Percentiles rank a stretch among this genome's conserved stretches.
Evolutionary conservation across 1,140 invertebrate genomes (phyloP).

Genomic region (Leptinotarsa defecta): DNA sequence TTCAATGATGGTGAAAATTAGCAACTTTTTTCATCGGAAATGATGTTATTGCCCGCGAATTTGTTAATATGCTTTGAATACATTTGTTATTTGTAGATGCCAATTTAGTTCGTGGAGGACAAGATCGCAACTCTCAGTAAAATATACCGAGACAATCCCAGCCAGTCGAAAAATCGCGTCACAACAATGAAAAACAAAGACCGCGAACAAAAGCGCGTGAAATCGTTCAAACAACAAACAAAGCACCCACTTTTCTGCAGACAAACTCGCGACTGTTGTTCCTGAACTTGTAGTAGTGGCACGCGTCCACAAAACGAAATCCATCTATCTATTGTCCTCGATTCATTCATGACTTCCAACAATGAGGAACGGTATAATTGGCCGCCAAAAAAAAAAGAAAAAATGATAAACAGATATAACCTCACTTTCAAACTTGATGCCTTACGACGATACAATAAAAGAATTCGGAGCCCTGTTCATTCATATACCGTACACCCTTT

Average conservation of each 20-base stretch:
- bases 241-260: neutral
- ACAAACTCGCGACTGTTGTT: neutral
- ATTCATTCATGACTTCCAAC: slow-evolving; percentile 15
- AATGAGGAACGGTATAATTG: slow-evolving; percentile 10
- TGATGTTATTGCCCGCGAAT: too few species aligned
- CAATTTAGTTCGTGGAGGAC: too few species aligned
- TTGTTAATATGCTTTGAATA: too few species aligned
- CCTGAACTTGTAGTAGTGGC: neutral
- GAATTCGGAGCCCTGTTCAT: neutral
- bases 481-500: neutral
- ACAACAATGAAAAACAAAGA: neutral
- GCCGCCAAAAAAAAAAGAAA: neutral
- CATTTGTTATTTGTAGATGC: too few species aligned
- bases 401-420: neutral
- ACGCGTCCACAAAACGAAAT: slow-evolving; percentile 6
- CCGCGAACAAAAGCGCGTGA: neutral
- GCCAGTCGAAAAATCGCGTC: neutral
- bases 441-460: neutral
- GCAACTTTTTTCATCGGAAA: too few species aligned
- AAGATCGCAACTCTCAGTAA: too few species aligned
- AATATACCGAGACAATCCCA: too few species aligned
- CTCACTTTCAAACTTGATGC: neutral
- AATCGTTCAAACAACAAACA: slow-evolving; percentile 6
- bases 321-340: slow-evolving; percentile 16
- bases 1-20: too few species aligned